Base-by-base conservation (phyloP, 2,113 vertebrate species). In the Atractosteus spatula region DNA sequence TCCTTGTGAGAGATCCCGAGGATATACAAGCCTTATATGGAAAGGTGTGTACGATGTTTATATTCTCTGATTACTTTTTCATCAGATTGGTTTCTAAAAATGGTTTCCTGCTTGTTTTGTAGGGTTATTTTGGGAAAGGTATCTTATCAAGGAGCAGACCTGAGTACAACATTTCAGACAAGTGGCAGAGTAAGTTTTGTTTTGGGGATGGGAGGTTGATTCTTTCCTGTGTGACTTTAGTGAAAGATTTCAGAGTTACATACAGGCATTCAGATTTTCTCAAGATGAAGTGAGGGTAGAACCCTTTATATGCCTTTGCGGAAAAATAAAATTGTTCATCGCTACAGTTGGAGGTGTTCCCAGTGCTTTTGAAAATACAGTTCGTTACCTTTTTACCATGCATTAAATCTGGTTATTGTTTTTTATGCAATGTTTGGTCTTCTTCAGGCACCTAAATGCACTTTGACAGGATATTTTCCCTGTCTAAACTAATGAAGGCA, bases 41-140 rank as follows among this genome's bases (percentile, higher is more conserved):
- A 72, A 92, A 94, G 90, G 96, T 97, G 69, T 55, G 75, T 41
- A 47, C 12, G 0, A 1, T 3, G 7, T 55, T 51, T 17, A 13
- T 55, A n/a, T 7, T 63, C n/a, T 14, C 61, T 68, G 14, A 16
- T 3, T n/a, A 16, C 8, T 59, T 51, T 3, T 73, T 43, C 61
- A 5, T 51, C 17, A 62, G 12, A 45, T 10, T 66, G 54, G 8
- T 43, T 62, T 55, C n/a, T 67, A 69, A 41, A 43, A 41, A 55
- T 14, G n/a, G 6, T 8, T 70, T 70, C 54, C 68, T 44, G 42
- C n/a, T 78, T 66, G 55, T 74, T 6, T 77, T 41, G 73, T 67
- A 99, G 96, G 96, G 96, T 47, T 98, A 92, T 77, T 98, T 98
- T 85, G 96, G 97, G 43, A 99, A 98, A 91, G 96, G 96, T 0